A percentile compares a stretch with the other conserved stretches of the same genome.
Evolutionary conservation across 2,113 vertebrate species (phyloP).

Genomic region (Euleptes europaea): DNA sequence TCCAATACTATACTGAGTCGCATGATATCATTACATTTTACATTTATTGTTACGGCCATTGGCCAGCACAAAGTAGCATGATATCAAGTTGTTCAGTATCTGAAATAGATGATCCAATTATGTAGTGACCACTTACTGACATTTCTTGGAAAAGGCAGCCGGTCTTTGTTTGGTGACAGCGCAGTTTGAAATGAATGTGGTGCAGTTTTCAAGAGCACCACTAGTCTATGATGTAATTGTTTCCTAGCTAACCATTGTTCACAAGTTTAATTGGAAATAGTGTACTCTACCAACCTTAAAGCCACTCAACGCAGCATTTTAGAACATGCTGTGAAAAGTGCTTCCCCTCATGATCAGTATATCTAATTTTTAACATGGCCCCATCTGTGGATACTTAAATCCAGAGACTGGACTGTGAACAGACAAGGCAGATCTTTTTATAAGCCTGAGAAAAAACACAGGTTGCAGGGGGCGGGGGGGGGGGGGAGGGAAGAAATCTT

Average conservation of each 20-base stretch:
- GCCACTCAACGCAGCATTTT: slow-evolving; percentile 4
- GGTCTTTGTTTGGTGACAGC: background rate
- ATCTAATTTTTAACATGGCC: too few species aligned
- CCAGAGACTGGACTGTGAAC: background rate
- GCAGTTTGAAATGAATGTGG: background rate
- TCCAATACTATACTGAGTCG: background rate
- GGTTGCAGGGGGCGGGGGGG: too few species aligned
- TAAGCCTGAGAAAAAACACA: too few species aligned
- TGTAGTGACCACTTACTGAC: background rate
- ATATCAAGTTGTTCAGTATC: background rate
- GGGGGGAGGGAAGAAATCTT: too few species aligned
- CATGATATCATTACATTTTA: background rate
- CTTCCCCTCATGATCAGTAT: slow-evolving; percentile 12
- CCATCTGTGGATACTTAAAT: background rate
- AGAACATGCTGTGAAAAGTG: slow-evolving; percentile 34
- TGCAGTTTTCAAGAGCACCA: background rate
- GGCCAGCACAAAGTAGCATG: too few species aligned
- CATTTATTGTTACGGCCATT: too few species aligned
- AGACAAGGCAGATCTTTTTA: too few species aligned
- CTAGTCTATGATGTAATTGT: background rate
- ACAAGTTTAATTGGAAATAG: slow-evolving; percentile 22
- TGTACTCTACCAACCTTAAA: slow-evolving; percentile 30
- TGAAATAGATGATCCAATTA: background rate
- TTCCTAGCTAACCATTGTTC: slow-evolving; percentile 39
- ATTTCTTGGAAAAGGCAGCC: background rate